Evolutionary conservation across 2,888 invertebrate genomes (phyloP).

Genomic region (Troides oblongomaculatus): DNA sequence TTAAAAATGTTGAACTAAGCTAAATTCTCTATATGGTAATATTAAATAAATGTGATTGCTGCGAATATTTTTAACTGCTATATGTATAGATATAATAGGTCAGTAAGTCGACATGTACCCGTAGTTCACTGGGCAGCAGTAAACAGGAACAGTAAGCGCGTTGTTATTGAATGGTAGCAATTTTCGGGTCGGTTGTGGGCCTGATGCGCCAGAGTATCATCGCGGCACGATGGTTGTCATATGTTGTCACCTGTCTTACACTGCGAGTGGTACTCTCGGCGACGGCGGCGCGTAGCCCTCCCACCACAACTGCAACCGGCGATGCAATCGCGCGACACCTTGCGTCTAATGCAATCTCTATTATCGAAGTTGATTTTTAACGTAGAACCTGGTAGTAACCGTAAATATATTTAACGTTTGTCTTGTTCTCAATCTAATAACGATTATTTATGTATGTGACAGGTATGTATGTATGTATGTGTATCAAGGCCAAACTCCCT

Average conservation of each 20-base stretch:
- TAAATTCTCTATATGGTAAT: slow-evolving; percentile 78
- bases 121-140: slow-evolving; percentile 46
- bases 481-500: slow-evolving; percentile 56
- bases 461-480: slow-evolving; percentile 39
- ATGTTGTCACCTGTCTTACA: too few relatives aligned
- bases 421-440: slow-evolving; percentile 46
- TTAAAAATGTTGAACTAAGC: slow-evolving; percentile 78
- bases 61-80: slow-evolving; percentile 77
- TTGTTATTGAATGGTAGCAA: slow-evolving; percentile 22
- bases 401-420: slow-evolving; percentile 57
- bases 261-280: neutral
- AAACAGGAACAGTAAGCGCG: slow-evolving; percentile 31
- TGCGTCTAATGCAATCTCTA: slow-evolving; percentile 35
- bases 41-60: slow-evolving; percentile 77
- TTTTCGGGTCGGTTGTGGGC: slow-evolving; percentile 26
- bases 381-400: slow-evolving; percentile 31
- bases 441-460: slow-evolving; percentile 33
- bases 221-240: too few relatives aligned
- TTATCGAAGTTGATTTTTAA: slow-evolving; percentile 38
- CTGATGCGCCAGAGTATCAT: slow-evolving; percentile 1
- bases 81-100: slow-evolving; percentile 71
- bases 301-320: slow-evolving; percentile 13
- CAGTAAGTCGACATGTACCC: slow-evolving; percentile 60
- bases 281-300: neutral
- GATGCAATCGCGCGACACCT: slow-evolving; percentile 23